phyloP scores from a whole-genome alignment of 2,888 invertebrate genomes.

The Criorhina ranunculi region DNA sequence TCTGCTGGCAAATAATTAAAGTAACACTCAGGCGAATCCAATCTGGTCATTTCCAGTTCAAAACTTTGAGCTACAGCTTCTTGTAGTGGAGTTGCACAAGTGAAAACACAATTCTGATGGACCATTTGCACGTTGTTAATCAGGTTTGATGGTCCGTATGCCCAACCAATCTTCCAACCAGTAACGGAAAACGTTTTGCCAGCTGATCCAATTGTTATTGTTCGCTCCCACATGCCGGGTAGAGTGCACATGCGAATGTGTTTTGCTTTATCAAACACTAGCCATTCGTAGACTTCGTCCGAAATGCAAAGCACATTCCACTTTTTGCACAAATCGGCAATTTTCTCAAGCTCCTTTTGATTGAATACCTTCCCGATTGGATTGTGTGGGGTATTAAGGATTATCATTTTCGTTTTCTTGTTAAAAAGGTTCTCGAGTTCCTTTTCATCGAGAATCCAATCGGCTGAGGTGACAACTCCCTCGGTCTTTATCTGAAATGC shows the following conservation, averaged over 20 bases:
- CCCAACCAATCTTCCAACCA: constrained; percentile 99
- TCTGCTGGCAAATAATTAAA: constrained; percentile 91
- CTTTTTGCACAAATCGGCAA: constrained; percentile 95
- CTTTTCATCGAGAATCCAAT: constrained; percentile 94
- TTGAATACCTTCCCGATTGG: constrained; percentile 95
- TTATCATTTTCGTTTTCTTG: constrained; percentile 95
- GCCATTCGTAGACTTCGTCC: constrained; percentile 99
- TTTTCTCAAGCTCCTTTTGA: constrained; percentile 88
- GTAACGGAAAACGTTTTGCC: constrained; percentile 99
- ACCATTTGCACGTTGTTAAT: constrained; percentile 93
- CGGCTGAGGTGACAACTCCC: constrained; percentile 88
- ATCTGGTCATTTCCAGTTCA: constrained; percentile 91
- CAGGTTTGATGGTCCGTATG: constrained; percentile 93
- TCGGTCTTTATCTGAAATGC: constrained; percentile 80
- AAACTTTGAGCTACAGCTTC: constrained; percentile 96
- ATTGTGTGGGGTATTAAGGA: constrained; percentile 99
- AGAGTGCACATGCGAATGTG: constrained; percentile 97
- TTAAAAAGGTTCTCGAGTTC: constrained; percentile 93
- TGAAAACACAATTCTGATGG: constrained; percentile 97
- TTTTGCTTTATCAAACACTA: constrained; percentile 92
- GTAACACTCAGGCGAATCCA: constrained; percentile 92
- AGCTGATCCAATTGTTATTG: constrained; percentile 98
- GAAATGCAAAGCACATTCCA: constrained; percentile 96
- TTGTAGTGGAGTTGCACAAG: constrained; percentile 95
- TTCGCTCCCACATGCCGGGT: constrained; percentile 99